A percentile compares a stretch with the other conserved stretches of the same genome.
Conservation (phyloP, 2,888 invertebrate genomes). For the Noctua janthe region DNA sequence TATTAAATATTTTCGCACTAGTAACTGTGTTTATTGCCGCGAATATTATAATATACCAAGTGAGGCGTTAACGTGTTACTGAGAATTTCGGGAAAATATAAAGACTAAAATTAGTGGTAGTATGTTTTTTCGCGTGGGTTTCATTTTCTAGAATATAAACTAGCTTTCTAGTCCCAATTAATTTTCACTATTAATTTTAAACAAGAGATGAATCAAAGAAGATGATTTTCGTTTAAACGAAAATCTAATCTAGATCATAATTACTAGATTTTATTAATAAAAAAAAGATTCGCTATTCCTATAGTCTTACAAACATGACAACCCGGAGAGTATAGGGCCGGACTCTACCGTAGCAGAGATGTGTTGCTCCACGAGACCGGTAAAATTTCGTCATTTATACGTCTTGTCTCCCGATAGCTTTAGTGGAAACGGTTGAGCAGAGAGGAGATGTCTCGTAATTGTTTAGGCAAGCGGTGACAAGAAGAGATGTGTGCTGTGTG, state of each 20-base stretch:
- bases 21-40: constrained; percentile 29
- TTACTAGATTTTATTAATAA: not conserved
- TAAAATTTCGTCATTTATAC: too few species aligned
- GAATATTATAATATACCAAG: constrained; percentile 23
- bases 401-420: too few species aligned
- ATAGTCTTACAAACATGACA: not conserved
- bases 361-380: too few species aligned
- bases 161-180: not conserved
- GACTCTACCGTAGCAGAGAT: too few species aligned
- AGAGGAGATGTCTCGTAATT: too few species aligned
- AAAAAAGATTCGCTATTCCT: not conserved
- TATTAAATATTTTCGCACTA: constrained; percentile 23
- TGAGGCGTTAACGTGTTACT: constrained; percentile 10
- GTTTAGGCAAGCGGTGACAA: too few species aligned
- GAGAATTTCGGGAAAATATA: constrained; percentile 11
- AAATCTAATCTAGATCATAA: too few species aligned
- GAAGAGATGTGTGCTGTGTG: too few species aligned
- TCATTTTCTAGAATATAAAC: not conserved
- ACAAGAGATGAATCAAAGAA: not conserved
- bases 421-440: too few species aligned
- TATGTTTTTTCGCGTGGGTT: not conserved
- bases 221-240: not conserved
- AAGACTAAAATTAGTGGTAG: constrained; percentile 6
- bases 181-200: not conserved
- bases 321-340: not conserved